phyloP scores from a whole-genome alignment of 2,797 vertebrate species.

The Picus viridis region DNA sequence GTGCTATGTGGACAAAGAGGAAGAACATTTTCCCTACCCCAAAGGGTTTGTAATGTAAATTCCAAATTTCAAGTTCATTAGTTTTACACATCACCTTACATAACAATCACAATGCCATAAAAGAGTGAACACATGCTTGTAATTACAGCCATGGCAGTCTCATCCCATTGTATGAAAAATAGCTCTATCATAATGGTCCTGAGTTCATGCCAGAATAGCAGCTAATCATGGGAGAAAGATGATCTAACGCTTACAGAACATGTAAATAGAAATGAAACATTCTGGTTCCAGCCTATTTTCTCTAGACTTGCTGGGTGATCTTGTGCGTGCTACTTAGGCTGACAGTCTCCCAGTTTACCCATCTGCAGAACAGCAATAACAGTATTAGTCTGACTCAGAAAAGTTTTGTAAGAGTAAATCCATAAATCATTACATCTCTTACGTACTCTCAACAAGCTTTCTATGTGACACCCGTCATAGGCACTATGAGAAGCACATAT shows the following conservation, averaged over 20 bases:
- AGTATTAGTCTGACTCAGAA: constrained; percentile 52
- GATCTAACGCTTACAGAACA: constrained; percentile 72
- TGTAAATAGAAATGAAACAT: constrained; percentile 51
- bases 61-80: constrained; percentile 59
- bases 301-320: constrained; percentile 62
- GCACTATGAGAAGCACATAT: neutral
- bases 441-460: constrained; percentile 23
- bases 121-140: constrained; percentile 66
- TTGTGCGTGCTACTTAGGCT: constrained; percentile 38
- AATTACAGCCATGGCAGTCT: constrained; percentile 68
- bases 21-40: constrained; percentile 5
- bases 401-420: constrained; percentile 51
- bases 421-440: constrained; percentile 52
- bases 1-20: neutral
- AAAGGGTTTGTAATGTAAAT: constrained; percentile 44
- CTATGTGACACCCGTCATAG: neutral
- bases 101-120: constrained; percentile 61
- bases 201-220: constrained; percentile 65
- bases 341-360: neutral
- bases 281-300: constrained; percentile 40
- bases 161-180: constrained; percentile 73
- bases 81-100: constrained; percentile 67
- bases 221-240: constrained; percentile 74
- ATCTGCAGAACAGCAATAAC: constrained; percentile 1
- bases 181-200: constrained; percentile 69